Evolutionary conservation across 2,888 invertebrate genomes (phyloP).

Genomic region (Mythimna vitellina): DNA sequence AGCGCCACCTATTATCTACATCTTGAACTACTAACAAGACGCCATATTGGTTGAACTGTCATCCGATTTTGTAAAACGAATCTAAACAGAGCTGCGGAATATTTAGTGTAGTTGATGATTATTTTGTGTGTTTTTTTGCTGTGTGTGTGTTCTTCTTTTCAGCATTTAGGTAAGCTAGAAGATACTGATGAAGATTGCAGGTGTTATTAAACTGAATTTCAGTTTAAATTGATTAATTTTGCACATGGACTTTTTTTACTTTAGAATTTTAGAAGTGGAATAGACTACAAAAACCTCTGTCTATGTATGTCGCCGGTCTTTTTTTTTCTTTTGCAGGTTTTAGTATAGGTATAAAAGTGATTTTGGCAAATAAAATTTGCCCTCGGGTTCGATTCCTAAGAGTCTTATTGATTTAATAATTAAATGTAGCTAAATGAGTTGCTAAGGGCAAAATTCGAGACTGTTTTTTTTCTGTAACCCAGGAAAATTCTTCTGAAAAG

Average conservation of each 20-base stretch:
- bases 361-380: too few species aligned
- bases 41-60: conserved; percentile 44
- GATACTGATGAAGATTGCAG: neutral
- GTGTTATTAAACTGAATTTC: neutral
- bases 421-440: too few species aligned
- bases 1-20: conserved; percentile 38
- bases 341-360: too few species aligned
- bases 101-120: conserved; percentile 5
- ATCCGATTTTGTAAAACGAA: conserved; percentile 50
- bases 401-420: too few species aligned
- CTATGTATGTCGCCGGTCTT: neutral
- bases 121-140: conserved; percentile 14
- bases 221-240: neutral
- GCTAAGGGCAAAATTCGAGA: too few species aligned
- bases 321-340: too few species aligned
- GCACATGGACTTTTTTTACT: neutral
- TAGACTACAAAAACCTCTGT: neutral
- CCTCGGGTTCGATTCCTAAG: too few species aligned
- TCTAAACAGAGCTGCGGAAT: conserved; percentile 38
- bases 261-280: neutral
- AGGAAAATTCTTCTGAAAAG: too few species aligned
- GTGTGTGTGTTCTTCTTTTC: conserved; percentile 40
- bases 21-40: conserved; percentile 17
- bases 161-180: conserved; percentile 36
- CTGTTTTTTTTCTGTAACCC: too few species aligned